A percentile compares a stretch with the other conserved stretches of the same genome.
Evolutionary conservation across 2,888 invertebrate species (phyloP).

Genomic region (Mellilla xanthometata): DNA sequence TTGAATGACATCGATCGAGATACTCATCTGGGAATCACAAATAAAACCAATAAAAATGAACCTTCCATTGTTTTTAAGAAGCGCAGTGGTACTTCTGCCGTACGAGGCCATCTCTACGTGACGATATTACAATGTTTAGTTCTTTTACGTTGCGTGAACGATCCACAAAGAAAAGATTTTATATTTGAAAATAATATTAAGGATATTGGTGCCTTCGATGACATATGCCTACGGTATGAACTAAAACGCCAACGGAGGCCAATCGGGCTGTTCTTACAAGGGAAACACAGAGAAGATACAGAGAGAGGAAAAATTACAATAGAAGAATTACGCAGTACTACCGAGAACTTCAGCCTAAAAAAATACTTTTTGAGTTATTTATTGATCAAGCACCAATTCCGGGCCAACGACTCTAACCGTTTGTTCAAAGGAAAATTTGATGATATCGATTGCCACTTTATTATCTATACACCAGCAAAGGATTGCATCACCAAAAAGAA

Average conservation of each 20-base stretch:
- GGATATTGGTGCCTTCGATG: slow-evolving; percentile 45
- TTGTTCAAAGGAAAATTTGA: slow-evolving; percentile 40
- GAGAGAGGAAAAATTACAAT: slow-evolving; percentile 37
- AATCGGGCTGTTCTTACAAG: slow-evolving; percentile 41
- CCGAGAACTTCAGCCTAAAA: slow-evolving; percentile 35
- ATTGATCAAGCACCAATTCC: slow-evolving; percentile 39
- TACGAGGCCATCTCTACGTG: slow-evolving; percentile 30
- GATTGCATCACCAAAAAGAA: slow-evolving; percentile 33
- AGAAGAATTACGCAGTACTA: slow-evolving; percentile 31
- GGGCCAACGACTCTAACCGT: slow-evolving; percentile 27
- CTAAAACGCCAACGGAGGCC: slow-evolving; percentile 25
- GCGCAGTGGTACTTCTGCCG: slow-evolving; percentile 26
- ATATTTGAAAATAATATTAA: slow-evolving; percentile 42
- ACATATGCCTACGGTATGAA: slow-evolving; percentile 41
- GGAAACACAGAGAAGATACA: slow-evolving; percentile 42
- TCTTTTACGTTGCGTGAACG: slow-evolving; percentile 36
- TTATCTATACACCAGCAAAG: slow-evolving; percentile 43
- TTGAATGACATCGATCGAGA: neutral
- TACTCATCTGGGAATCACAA: neutral
- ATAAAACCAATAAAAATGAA: too few relatives aligned
- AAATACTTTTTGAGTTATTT: slow-evolving; percentile 45
- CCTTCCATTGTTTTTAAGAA: slow-evolving; percentile 16
- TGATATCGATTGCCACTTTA: slow-evolving; percentile 37
- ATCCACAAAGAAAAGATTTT: slow-evolving; percentile 35
- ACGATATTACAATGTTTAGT: slow-evolving; percentile 42